These are phyloP conservation scores for Philaethria dido DNA, from an alignment of 2,888 invertebrate species.

Conservation along the genomic window DNA sequence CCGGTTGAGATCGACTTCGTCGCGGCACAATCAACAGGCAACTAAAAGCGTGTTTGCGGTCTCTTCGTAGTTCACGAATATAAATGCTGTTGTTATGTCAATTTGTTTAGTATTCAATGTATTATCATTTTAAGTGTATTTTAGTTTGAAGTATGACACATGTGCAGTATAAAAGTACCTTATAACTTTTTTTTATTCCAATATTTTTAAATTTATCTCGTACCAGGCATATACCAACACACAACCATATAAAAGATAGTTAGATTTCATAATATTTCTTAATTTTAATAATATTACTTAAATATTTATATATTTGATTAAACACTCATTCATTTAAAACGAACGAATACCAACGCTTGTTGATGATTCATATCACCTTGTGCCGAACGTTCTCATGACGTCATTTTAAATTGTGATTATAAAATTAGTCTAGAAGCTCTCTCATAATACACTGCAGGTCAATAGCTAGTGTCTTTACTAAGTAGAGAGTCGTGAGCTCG, in stretches of 20 bases:
- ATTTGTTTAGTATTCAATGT: background rate
- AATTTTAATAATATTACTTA: background rate
- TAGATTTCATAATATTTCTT: too few species aligned
- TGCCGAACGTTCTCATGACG: conserved; percentile 8
- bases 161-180: too few species aligned
- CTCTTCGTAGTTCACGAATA: background rate
- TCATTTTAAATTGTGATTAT: background rate
- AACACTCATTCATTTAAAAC: background rate
- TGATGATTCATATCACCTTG: conserved; percentile 12
- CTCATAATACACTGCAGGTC: background rate
- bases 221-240: too few species aligned
- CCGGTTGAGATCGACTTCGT: conserved; percentile 13
- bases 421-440: conserved; percentile 12
- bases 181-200: too few species aligned
- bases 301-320: background rate
- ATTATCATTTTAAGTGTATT: background rate
- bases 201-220: too few species aligned
- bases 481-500: background rate
- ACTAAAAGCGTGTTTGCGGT: conserved; percentile 16
- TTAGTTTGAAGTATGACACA: background rate
- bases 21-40: conserved; percentile 30
- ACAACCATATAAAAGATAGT: too few species aligned
- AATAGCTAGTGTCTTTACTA: background rate
- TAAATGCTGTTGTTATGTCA: conserved; percentile 2
- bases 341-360: background rate